Base-by-base conservation (phyloP, 1,140 invertebrate genomes). In the Zaprionus gabonicus region DNA sequence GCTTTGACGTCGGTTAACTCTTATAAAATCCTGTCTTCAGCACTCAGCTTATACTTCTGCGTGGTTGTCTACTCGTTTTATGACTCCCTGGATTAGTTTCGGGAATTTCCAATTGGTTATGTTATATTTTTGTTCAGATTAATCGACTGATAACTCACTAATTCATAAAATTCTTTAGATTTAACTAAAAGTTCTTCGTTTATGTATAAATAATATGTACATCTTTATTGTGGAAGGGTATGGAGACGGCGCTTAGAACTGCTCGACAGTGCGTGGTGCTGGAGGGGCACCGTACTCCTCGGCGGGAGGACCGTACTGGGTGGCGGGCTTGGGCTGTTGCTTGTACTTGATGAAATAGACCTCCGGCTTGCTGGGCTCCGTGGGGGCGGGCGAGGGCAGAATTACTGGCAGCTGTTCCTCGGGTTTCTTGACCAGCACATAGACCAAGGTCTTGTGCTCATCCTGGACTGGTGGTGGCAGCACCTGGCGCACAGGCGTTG, bases 361-460 rank as follows among this genome's bases (percentile, higher is more conserved):
- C 85, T 95, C 94, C 4, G 94, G 94, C 85, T 95, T 95, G 88
- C 87, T 92, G 63, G 94, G 94, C 66, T 94, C 92, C 12, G 94
- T 94, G 53, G 94, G 93, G 15, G 91, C 92, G 5, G 92, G 91
- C 20, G 93, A 93, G 10, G 94, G 94, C 69, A 95, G 69, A 6
- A 92, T 79, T 15, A 93, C 46, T 4, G 83, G 90, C 73, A 81
- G 78, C 58, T 91, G 92, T 59, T 92, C 90, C 74, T 93, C 92
- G 82, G 96, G 96, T 93, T 96, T 96, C 95, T 97, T 97, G 78
- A 97, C 96, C 93, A 97, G 93, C 38, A 97, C 96, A 94, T 97
- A 97, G 93, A 97, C 96, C 75, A 97, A 94, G 49, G 97, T 97
- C 94, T 97, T 97, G 93, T 97, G 96, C 93, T 96, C 96, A 92